phyloP scores from a whole-genome alignment of 1,140 invertebrate genomes.

The Cataglyphis hispanica region DNA sequence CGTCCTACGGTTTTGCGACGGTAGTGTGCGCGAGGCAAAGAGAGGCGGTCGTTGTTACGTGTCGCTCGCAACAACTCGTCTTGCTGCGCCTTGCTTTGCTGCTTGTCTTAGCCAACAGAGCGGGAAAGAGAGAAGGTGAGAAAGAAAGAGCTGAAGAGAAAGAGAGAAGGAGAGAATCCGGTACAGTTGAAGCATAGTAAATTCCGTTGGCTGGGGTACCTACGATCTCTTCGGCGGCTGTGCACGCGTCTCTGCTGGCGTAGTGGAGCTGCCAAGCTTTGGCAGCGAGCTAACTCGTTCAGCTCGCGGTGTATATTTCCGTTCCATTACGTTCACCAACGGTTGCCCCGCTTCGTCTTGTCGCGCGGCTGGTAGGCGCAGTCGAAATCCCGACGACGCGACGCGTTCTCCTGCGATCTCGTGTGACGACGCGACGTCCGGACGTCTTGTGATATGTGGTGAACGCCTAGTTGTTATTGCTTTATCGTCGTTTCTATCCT shows the following conservation, averaged over 20 bases:
- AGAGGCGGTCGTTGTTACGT: constrained; percentile 75
- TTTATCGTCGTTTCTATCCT: not conserved
- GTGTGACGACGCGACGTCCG: not conserved
- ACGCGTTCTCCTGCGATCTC: constrained; percentile 20
- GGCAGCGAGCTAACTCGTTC: constrained; percentile 75
- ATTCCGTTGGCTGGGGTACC: constrained; percentile 80
- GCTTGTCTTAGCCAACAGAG: not conserved
- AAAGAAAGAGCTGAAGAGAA: constrained; percentile 8
- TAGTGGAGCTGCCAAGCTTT: constrained; percentile 78
- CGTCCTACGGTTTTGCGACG: constrained; percentile 72
- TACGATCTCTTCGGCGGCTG: constrained; percentile 68
- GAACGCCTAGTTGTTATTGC: not conserved
- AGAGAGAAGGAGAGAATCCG: constrained; percentile 53
- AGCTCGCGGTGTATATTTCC: constrained; percentile 81
- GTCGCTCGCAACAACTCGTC: constrained; percentile 69
- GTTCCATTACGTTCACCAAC: constrained; percentile 77
- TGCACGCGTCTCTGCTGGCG: constrained; percentile 60
- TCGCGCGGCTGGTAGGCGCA: constrained; percentile 17
- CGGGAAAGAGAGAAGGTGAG: constrained; percentile 18
- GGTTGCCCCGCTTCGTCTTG: constrained; percentile 48
- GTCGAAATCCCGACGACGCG: constrained; percentile 55
- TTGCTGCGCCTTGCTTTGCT: constrained; percentile 64
- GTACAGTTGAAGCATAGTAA: constrained; percentile 80
- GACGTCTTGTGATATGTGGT: not conserved
- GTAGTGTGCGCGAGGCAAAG: constrained; percentile 62